Evolutionary conservation across 2,888 invertebrate species (phyloP).

Genomic region (Epirrita christyi): DNA sequence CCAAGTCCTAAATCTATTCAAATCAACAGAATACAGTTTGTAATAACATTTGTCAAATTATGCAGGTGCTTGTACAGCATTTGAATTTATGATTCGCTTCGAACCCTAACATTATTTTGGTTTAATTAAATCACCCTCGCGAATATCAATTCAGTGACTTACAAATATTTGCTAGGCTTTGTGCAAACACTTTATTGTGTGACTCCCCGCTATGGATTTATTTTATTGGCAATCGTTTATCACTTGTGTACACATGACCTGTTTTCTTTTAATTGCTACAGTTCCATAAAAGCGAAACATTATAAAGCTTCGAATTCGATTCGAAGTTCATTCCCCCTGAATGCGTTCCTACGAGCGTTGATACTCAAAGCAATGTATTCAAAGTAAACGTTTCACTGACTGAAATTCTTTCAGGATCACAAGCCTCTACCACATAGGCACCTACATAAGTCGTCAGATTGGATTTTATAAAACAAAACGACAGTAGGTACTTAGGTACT

Average conservation of each 20-base stretch:
- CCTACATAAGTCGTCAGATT: too few relatives aligned
- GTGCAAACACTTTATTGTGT: conserved; percentile 66
- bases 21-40: conserved; percentile 9
- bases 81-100: conserved; percentile 32
- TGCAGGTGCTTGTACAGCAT: conserved; percentile 37
- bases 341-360: too few relatives aligned
- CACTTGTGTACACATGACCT: conserved; percentile 56
- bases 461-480: too few relatives aligned
- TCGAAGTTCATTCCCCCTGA: background rate
- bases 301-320: background rate
- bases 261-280: conserved; percentile 28
- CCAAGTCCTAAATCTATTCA: too few relatives aligned
- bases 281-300: conserved; percentile 2
- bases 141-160: conserved; percentile 52
- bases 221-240: conserved; percentile 72
- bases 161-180: conserved; percentile 70
- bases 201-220: conserved; percentile 62
- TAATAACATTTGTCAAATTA: conserved; percentile 13
- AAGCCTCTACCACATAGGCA: background rate
- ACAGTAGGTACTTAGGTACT: background rate
- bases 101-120: conserved; percentile 61
- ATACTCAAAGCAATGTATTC: too few relatives aligned
- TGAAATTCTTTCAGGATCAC: background rate
- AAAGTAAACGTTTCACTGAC: too few relatives aligned
- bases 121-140: conserved; percentile 75